Conservation (phyloP, 2,888 invertebrate genomes). For the Noctua pronuba region DNA sequence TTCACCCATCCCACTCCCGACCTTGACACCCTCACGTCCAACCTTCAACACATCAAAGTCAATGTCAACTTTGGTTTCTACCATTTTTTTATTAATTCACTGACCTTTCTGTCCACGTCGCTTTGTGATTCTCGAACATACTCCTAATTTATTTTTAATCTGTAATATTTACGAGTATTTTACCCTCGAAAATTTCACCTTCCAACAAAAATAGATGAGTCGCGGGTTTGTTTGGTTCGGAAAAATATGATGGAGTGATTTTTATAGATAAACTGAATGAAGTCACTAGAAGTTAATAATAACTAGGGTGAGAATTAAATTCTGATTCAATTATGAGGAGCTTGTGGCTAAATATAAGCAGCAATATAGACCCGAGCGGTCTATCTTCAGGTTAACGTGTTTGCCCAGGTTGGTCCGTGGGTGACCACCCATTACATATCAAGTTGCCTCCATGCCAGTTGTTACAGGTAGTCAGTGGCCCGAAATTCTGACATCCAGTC, state of each 20-base stretch:
- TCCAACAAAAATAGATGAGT: conserved; percentile 32
- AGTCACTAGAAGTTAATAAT: not conserved
- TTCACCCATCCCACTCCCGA: conserved; percentile 20
- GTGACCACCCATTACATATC: too few species aligned
- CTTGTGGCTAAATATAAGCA: too few species aligned
- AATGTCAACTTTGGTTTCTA: conserved; percentile 56
- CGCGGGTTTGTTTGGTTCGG: conserved; percentile 3
- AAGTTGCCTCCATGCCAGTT: not conserved
- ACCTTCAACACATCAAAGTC: conserved; percentile 50
- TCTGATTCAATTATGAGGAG: too few species aligned
- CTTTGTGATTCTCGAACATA: conserved; percentile 18
- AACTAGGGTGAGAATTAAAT: not conserved
- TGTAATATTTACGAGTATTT: conserved; percentile 36
- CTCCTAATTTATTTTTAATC: conserved; percentile 30
- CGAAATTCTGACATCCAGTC: not conserved
- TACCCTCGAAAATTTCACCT: conserved; percentile 28
- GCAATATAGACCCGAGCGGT: too few species aligned
- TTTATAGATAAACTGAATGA: not conserved
- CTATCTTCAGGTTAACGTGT: too few species aligned
- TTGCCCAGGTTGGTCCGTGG: too few species aligned
- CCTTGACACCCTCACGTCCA: conserved; percentile 46
- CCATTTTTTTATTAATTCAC: conserved; percentile 39
- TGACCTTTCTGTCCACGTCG: conserved; percentile 38
- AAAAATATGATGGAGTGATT: conserved; percentile 10
- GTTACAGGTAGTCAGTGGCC: not conserved